Percentiles rank a stretch among this genome's conserved stretches.
phyloP scores from a whole-genome alignment of 2,888 invertebrate genomes.

The Amphipoea lucens region DNA sequence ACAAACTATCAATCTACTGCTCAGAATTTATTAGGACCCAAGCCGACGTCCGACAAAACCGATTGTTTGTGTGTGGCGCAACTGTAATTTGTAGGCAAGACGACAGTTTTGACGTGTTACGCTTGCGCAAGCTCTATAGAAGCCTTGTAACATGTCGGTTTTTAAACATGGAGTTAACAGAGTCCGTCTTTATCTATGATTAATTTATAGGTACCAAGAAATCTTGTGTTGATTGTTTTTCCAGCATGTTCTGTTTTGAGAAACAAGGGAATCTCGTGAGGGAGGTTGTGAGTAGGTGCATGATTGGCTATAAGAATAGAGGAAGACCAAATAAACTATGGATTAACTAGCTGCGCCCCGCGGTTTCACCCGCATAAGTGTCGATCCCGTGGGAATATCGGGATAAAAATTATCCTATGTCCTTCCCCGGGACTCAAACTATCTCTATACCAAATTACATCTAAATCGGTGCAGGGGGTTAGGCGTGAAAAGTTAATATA shows the following conservation, averaged over 20 bases:
- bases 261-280: slow-evolving; percentile 16
- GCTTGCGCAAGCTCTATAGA: slow-evolving; percentile 42
- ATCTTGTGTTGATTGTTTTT: neutral
- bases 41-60: slow-evolving; percentile 7
- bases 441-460: too few species aligned
- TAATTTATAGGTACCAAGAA: slow-evolving; percentile 43
- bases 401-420: too few species aligned
- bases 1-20: slow-evolving; percentile 36
- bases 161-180: slow-evolving; percentile 19
- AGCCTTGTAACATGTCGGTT: slow-evolving; percentile 43
- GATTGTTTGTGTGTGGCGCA: slow-evolving; percentile 37
- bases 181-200: slow-evolving; percentile 11
- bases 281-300: neutral
- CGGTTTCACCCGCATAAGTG: too few species aligned
- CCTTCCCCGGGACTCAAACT: too few species aligned
- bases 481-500: too few species aligned
- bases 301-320: too few species aligned
- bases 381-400: too few species aligned
- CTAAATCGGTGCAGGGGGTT: too few species aligned
- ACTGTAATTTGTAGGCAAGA: slow-evolving; percentile 57
- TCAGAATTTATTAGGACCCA: slow-evolving; percentile 22
- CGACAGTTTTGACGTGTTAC: slow-evolving; percentile 53
- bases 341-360: too few species aligned
- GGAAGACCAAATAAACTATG: too few species aligned
- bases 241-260: neutral